phyloP scores from a whole-genome alignment of 2,888 invertebrate genomes.

The Crioceris asparagi region DNA sequence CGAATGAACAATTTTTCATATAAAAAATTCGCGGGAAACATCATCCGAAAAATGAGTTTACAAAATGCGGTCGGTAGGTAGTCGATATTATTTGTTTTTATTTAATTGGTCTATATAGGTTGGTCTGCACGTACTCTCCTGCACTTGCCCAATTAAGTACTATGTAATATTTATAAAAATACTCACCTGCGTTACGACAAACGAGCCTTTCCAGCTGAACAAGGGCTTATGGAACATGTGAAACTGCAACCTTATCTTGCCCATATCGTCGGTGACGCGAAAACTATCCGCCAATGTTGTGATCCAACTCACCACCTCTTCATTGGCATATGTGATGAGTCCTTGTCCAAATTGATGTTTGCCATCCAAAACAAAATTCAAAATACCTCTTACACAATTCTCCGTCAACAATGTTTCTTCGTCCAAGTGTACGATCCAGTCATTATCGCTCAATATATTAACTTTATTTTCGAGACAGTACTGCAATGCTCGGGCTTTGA shows the following conservation, averaged over 20 bases:
- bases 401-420: constrained; percentile 93
- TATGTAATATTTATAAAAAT: constrained; percentile 2
- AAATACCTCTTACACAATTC: constrained; percentile 70
- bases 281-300: constrained; percentile 94
- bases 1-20: no score
- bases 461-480: constrained; percentile 89
- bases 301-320: constrained; percentile 92
- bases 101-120: no score
- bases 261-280: constrained; percentile 96
- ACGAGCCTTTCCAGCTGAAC: constrained; percentile 97
- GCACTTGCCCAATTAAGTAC: no score
- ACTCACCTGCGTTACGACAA: constrained; percentile 87
- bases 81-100: no score
- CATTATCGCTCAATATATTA: constrained; percentile 72
- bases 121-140: no score
- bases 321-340: constrained; percentile 91
- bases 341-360: constrained; percentile 92
- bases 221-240: constrained; percentile 87
- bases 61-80: no score
- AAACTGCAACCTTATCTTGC: constrained; percentile 87
- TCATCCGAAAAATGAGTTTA: no score
- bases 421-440: constrained; percentile 96
- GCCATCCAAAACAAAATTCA: constrained; percentile 38
- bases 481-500: constrained; percentile 74
- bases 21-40: no score